phyloP scores from a whole-genome alignment of 1,140 invertebrate genomes.

The Sminthurinus signatus region DNA sequence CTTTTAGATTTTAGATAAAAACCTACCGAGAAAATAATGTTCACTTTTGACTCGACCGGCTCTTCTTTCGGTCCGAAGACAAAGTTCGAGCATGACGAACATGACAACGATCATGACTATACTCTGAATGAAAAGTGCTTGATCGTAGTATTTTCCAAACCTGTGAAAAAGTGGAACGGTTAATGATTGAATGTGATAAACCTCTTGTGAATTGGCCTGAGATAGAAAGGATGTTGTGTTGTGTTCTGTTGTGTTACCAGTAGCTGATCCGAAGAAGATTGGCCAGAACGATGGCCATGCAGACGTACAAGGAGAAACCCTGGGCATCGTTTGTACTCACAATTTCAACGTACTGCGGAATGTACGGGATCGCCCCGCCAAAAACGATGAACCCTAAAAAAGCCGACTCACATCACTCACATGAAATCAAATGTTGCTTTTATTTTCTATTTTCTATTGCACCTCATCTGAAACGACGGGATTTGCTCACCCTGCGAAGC shows the following conservation, averaged over 20 bases:
- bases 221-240: no score
- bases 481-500: no score
- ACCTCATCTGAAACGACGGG: no score
- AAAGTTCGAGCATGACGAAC: conserved; percentile 10
- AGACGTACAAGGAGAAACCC: conserved; percentile 56
- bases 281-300: conserved; percentile 53
- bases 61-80: neutral
- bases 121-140: neutral
- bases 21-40: conserved; percentile 1
- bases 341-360: conserved; percentile 54
- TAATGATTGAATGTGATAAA: no score
- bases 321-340: conserved; percentile 48
- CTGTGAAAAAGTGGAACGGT: no score
- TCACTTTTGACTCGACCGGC: neutral
- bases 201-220: no score
- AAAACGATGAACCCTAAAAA: neutral
- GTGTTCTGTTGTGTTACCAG: conserved; percentile 44
- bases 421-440: no score
- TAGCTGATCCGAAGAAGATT: conserved; percentile 56
- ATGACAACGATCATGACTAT: conserved; percentile 1
- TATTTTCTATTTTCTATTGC: no score
- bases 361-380: conserved; percentile 44
- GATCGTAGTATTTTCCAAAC: conserved; percentile 4
- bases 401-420: no score
- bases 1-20: neutral